Percentiles rank a stretch among this genome's conserved stretches.
Evolutionary conservation across 2,888 invertebrate genomes (phyloP).

Genomic region (Sthenelais limicola): DNA sequence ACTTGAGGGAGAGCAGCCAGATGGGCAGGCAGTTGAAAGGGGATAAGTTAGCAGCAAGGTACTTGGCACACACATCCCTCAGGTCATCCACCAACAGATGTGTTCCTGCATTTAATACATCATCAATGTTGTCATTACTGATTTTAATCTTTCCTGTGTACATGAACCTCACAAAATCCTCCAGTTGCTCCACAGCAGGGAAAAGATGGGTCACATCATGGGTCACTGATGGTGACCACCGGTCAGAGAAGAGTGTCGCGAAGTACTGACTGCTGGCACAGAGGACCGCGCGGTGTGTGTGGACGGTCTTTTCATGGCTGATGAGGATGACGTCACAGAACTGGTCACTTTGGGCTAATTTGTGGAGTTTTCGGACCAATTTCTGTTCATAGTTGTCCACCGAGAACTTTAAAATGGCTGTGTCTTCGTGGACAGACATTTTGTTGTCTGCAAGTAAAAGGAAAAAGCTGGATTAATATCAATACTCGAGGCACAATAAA

Average conservation of each 20-base stretch:
- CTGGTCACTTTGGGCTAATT: background rate
- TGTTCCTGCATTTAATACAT: background rate
- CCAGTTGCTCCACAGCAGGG: constrained; percentile 4
- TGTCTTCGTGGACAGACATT: constrained; percentile 29
- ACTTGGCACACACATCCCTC: constrained; percentile 8
- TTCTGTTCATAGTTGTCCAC: constrained; percentile 22
- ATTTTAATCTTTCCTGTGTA: constrained; percentile 26
- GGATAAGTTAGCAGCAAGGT: constrained; percentile 8
- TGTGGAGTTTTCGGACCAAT: constrained; percentile 5
- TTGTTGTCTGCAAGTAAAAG: too few species aligned
- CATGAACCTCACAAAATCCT: constrained; percentile 13
- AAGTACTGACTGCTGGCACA: constrained; percentile 16
- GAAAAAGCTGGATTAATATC: too few species aligned
- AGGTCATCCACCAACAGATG: constrained; percentile 17
- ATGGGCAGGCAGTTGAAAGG: constrained; percentile 17
- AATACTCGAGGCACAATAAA: too few species aligned
- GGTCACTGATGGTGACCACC: background rate
- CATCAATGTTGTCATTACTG: constrained; percentile 22
- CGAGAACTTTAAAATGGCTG: constrained; percentile 6
- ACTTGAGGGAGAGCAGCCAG: background rate
- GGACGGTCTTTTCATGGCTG: background rate
- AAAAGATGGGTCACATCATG: constrained; percentile 11
- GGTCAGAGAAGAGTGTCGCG: background rate
- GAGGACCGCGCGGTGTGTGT: constrained; percentile 10
- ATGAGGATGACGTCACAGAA: constrained; percentile 2